phyloP scores from a whole-genome alignment of 2,113 vertebrate species.

The Cynocephalus volans region DNA sequence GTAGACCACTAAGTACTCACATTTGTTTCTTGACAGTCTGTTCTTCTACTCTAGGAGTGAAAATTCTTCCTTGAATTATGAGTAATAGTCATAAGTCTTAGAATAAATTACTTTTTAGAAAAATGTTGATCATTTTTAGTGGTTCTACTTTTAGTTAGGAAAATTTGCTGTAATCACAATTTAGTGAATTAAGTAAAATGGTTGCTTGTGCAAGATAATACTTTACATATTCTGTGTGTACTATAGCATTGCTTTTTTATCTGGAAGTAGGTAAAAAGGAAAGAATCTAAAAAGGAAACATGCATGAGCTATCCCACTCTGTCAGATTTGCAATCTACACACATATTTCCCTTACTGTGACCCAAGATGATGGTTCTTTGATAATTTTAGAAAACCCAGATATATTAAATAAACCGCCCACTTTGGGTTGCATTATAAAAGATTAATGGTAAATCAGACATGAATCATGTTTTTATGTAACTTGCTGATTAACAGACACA shows the following conservation, averaged over 20 bases:
- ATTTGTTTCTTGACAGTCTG: not conserved
- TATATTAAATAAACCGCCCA: not conserved
- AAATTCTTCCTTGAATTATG: not conserved
- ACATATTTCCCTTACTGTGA: not conserved
- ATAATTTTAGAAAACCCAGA: not conserved
- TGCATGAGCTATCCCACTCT: not conserved
- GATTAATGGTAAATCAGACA: not conserved
- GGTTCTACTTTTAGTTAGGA: not conserved
- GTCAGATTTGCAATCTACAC: not conserved
- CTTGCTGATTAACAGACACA: not conserved
- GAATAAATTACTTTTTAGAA: not conserved
- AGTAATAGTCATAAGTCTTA: not conserved
- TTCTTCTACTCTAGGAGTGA: not conserved
- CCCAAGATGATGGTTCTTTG: not conserved
- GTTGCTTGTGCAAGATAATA: not conserved
- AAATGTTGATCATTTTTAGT: not conserved
- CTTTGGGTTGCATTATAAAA: not conserved
- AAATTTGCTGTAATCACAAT: not conserved
- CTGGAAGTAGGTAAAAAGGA: too few relatives aligned
- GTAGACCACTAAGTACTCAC: not conserved
- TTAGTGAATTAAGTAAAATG: conserved; percentile 15
- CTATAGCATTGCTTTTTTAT: not conserved
- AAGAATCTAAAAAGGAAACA: not conserved
- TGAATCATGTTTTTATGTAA: not conserved
- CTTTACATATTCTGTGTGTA: not conserved